Evolutionary conservation across 2,797 vertebrate genomes (phyloP).

Genomic region (Microchirus variegatus): DNA sequence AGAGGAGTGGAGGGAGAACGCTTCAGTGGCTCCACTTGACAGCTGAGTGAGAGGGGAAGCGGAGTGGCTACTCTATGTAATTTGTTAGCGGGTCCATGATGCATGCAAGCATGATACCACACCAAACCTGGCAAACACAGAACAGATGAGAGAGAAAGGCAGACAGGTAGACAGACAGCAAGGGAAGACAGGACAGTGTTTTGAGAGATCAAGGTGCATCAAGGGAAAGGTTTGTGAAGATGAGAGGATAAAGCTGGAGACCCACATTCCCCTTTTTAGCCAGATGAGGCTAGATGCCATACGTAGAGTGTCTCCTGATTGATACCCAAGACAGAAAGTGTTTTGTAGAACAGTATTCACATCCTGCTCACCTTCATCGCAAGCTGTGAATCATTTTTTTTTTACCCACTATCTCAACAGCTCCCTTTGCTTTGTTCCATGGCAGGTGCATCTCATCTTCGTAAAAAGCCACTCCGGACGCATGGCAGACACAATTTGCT

Average conservation of each 20-base stretch:
- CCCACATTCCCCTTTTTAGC: slow-evolving; percentile 5
- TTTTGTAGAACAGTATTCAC: slow-evolving; percentile 33
- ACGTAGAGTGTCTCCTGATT: not conserved
- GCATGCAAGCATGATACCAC: slow-evolving; percentile 78
- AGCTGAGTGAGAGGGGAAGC: slow-evolving; percentile 81
- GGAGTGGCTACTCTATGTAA: slow-evolving; percentile 81
- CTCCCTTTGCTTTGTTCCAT: slow-evolving; percentile 37
- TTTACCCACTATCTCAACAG: slow-evolving; percentile 49
- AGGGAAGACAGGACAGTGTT: slow-evolving; percentile 22
- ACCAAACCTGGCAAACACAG: slow-evolving; percentile 58
- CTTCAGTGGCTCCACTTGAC: slow-evolving; percentile 80
- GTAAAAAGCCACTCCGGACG: slow-evolving; percentile 40
- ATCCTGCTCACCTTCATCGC: slow-evolving; percentile 1
- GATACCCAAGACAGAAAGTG: not conserved
- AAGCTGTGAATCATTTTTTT: slow-evolving; percentile 38
- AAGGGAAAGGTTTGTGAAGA: slow-evolving; percentile 41
- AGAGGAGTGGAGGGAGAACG: slow-evolving; percentile 61
- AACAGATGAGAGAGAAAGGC: slow-evolving; percentile 23
- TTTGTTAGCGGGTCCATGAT: slow-evolving; percentile 80
- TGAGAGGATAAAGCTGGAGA: slow-evolving; percentile 40
- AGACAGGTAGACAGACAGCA: slow-evolving; percentile 26
- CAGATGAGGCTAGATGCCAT: slow-evolving; percentile 1
- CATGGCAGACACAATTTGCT: slow-evolving; percentile 51
- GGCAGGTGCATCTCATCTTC: slow-evolving; percentile 62
- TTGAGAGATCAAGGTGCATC: slow-evolving; percentile 60